Evolutionary conservation across 2,113 vertebrate genomes (phyloP), one percentile per base, ranked within the genome.

Genomic region (Plecotus auritus): DNA sequence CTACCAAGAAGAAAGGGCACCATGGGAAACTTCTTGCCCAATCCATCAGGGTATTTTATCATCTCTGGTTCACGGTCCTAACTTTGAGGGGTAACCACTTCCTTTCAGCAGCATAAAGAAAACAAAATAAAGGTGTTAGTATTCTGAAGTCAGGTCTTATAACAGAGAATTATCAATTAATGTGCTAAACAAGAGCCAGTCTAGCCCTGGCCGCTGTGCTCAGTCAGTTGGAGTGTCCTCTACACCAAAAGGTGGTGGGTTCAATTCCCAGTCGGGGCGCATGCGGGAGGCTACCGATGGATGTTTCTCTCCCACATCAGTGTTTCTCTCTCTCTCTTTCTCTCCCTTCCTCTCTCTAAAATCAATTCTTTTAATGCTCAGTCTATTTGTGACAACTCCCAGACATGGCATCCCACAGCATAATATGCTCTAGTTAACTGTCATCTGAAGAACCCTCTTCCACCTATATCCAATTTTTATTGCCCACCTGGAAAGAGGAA

Each of bases 91-190:
- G 30, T 23, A 28, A 32, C 28, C 32, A 7, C 2, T 59, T 86
- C 49, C 37, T 92, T 84, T 92, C 81, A 88, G 72, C 87, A 90
- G 49, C 93, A 59, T 67, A 87, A 94, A 96, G 61, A 54, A 91
- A 51, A 80, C 26, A 78, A 76, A 87, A 74, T 30, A 32, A 89
- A 74, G 37, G 22, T 4, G 20, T 14, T 32, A 32, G 10, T 73
- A 22, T 83, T 85, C 54, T 40, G 47, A 89, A 84, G 56, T 59
- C 47, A 91, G n/a, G 42, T 59, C 49, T 83, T 69, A 42, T 23
- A 92, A 70, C 28, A 83, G 70, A 66, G 37, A 95, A 67, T 40
- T 73, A 90, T 56, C 26, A 30, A 67, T 10, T 73, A 45, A 67
- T 42, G 23, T 85, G 73, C 66, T 90, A 67, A 74, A 67, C 89